Evolutionary conservation across 2,888 invertebrate genomes (phyloP).

Genomic region (Drosophila quinaria): DNA sequence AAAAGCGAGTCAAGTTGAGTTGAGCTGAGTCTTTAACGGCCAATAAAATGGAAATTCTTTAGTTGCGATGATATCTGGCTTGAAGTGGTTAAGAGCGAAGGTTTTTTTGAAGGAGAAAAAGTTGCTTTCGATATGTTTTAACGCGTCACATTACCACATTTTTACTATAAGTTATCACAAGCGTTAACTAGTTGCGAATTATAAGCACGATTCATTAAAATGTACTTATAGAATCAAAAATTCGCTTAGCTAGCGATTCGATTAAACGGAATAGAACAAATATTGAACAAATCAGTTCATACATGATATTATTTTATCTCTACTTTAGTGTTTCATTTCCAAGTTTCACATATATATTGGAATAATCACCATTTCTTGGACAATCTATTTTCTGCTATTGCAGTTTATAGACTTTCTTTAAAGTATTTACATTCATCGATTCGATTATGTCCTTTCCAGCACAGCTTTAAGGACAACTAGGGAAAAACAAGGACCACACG

Average conservation of each 20-base stretch:
- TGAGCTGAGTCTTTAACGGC: slow-evolving; percentile 41
- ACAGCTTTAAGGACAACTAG: slow-evolving; percentile 16
- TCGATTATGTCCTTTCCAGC: slow-evolving; percentile 5
- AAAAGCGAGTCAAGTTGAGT: not conserved
- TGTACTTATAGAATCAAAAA: too few species aligned
- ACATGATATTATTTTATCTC: too few species aligned
- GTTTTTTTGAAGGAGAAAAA: not conserved
- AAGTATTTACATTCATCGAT: not conserved
- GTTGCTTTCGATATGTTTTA: slow-evolving; percentile 1
- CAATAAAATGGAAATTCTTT: slow-evolving; percentile 50
- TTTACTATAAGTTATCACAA: slow-evolving; percentile 27
- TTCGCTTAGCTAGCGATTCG: too few species aligned
- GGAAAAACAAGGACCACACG: slow-evolving; percentile 12
- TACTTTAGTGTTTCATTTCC: too few species aligned
- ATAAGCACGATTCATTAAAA: not conserved
- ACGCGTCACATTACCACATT: slow-evolving; percentile 26
- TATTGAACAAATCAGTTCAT: not conserved
- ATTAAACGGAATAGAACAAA: not conserved
- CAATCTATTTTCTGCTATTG: not conserved
- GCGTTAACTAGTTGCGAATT: slow-evolving; percentile 19
- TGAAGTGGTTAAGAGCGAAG: not conserved
- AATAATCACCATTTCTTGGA: too few species aligned
- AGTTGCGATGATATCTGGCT: slow-evolving; percentile 24
- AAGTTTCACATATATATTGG: not conserved
- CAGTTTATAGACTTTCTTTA: not conserved